Conservation (phyloP, 2,113 vertebrate species). For the Etheostoma spectabile region DNA sequence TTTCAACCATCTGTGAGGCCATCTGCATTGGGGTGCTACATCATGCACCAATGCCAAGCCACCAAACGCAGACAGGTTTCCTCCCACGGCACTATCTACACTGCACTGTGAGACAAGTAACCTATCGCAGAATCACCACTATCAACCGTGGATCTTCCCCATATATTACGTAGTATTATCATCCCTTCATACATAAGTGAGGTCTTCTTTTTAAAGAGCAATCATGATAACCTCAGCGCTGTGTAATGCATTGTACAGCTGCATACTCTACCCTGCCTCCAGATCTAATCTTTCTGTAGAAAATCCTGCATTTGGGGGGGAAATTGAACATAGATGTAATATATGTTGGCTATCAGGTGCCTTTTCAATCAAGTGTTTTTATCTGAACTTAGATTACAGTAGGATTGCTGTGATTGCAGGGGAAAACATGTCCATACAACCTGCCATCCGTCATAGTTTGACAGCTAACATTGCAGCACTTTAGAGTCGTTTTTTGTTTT, state of each 20-base stretch:
- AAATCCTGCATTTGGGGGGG: not conserved
- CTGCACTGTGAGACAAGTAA: conserved; percentile 46
- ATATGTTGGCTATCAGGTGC: not conserved
- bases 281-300: conserved; percentile 6
- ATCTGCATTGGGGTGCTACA: conserved; percentile 84
- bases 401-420: conserved; percentile 22
- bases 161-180: conserved; percentile 10
- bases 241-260: not conserved
- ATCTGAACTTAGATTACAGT: conserved; percentile 29
- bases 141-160: conserved; percentile 36
- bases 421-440: conserved; percentile 15
- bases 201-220: conserved; percentile 37
- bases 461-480: conserved; percentile 48
- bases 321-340: conserved; percentile 16
- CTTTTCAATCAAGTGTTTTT: conserved; percentile 42
- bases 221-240: conserved; percentile 24
- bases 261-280: not conserved
- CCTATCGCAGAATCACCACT: conserved; percentile 29
- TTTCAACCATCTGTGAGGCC: conserved; percentile 86
- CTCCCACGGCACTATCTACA: conserved; percentile 60
- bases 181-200: conserved; percentile 25
- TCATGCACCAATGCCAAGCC: conserved; percentile 80
- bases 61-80: conserved; percentile 76
- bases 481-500: conserved; percentile 15
- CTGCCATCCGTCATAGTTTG: conserved; percentile 58